Evolutionary conservation across 2,797 vertebrate species (phyloP).

Genomic region (Amniataba percoides): DNA sequence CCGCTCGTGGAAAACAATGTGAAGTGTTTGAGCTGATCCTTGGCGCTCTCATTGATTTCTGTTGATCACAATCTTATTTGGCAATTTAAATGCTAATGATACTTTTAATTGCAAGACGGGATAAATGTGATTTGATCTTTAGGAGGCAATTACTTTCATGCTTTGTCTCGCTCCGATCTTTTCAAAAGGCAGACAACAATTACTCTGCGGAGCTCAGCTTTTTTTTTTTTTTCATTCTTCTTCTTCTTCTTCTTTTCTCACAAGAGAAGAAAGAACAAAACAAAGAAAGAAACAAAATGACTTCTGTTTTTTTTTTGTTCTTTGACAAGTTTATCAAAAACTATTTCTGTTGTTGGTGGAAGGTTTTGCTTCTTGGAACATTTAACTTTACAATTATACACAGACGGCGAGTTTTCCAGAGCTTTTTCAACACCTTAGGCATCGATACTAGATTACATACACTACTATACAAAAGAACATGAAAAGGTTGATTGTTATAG

Average conservation of each 20-base stretch:
- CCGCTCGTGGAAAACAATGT: constrained; percentile 44
- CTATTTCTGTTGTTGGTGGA: constrained; percentile 40
- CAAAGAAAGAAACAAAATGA: constrained; percentile 69
- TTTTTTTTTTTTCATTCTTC: constrained; percentile 34
- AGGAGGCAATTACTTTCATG: constrained; percentile 82
- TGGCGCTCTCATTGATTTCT: constrained; percentile 83
- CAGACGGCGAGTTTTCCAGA: constrained; percentile 51
- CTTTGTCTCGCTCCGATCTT: constrained; percentile 78
- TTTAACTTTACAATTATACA: constrained; percentile 69
- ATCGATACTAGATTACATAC: constrained; percentile 55
- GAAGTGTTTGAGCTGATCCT: constrained; percentile 66
- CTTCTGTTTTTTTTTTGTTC: constrained; percentile 58
- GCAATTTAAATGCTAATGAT: constrained; percentile 89
- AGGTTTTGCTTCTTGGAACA: constrained; percentile 51
- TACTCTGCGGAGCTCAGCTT: constrained; percentile 57
- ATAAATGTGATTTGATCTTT: constrained; percentile 84
- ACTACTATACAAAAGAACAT: constrained; percentile 59
- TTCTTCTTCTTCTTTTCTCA: constrained; percentile 21
- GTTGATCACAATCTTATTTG: constrained; percentile 87
- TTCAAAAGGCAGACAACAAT: constrained; percentile 73
- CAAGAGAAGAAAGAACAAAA: constrained; percentile 62
- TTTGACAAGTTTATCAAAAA: constrained; percentile 78
- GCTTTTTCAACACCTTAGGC: constrained; percentile 46
- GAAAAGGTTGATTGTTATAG: constrained; percentile 30
- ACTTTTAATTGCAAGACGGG: constrained; percentile 86